A percentile compares a stretch with the other conserved stretches of the same genome.
Evolutionary conservation across 2,797 vertebrate genomes (phyloP).

Genomic region (Dryobates pubescens): DNA sequence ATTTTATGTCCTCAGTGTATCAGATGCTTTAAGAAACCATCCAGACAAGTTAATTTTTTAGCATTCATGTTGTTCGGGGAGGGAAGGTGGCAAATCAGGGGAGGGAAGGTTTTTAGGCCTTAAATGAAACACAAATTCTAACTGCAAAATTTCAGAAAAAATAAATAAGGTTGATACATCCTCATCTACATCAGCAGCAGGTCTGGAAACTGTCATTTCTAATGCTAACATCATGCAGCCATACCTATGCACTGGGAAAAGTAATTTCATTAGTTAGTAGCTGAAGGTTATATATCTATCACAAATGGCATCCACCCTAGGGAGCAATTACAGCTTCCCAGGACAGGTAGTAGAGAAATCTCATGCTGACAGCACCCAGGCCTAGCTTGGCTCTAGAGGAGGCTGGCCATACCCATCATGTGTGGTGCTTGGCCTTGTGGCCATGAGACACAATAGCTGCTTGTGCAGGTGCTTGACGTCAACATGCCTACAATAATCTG

Average conservation of each 20-base stretch:
- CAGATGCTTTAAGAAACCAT: conserved; percentile 15
- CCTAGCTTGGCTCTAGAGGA: conserved; percentile 19
- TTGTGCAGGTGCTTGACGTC: not conserved
- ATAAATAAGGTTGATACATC: not conserved
- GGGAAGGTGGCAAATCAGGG: not conserved
- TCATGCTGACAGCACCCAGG: rapidly evolving
- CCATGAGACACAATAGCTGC: not conserved
- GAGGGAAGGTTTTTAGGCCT: not conserved
- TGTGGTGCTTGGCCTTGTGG: not conserved
- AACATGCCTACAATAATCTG: not conserved
- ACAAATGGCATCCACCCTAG: not conserved
- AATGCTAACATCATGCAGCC: not conserved
- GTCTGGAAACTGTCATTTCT: not conserved
- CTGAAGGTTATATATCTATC: not conserved
- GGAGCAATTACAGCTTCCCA: not conserved
- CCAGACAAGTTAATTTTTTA: not conserved
- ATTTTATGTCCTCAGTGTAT: conserved; percentile 3
- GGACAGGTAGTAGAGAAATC: not conserved
- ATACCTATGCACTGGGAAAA: not conserved
- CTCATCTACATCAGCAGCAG: not conserved
- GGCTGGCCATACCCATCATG: not conserved
- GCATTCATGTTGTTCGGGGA: not conserved
- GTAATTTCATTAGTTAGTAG: not conserved
- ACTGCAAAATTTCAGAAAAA: not conserved
- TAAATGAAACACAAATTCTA: not conserved